Evolutionary conservation across 2,797 vertebrate genomes (phyloP).

Genomic region (Neosalanx taihuensis): DNA sequence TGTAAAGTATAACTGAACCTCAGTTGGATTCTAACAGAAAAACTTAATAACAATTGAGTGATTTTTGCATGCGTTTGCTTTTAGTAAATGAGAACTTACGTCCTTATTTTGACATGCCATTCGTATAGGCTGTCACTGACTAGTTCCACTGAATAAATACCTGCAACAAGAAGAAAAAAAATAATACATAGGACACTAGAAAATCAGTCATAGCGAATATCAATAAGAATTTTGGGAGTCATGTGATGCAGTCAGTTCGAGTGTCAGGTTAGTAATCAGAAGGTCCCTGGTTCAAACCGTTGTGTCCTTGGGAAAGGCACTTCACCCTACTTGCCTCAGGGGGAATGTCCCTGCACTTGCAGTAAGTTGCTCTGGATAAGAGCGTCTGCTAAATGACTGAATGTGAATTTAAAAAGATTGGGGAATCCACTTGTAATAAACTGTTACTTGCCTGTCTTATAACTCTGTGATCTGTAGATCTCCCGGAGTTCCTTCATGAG

Average conservation of each 20-base stretch:
- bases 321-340: too few relatives aligned
- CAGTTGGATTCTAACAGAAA: neutral
- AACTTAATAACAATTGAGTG: neutral
- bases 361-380: too few relatives aligned
- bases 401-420: neutral
- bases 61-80: too few relatives aligned
- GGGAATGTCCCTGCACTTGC: too few relatives aligned
- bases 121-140: constrained; percentile 98
- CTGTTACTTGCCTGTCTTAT: constrained; percentile 87
- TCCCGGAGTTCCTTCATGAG: constrained; percentile 99
- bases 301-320: too few relatives aligned
- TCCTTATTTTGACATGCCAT: constrained; percentile 97
- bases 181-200: neutral
- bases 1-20: constrained; percentile 45
- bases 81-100: constrained; percentile 77
- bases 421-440: neutral
- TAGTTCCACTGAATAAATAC: constrained; percentile 97
- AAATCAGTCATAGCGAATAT: neutral
- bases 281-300: too few relatives aligned
- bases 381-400: neutral
- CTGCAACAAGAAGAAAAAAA: constrained; percentile 61
- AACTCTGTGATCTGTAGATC: constrained; percentile 98
- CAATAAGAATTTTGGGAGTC: too few relatives aligned
- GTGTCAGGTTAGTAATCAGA: too few relatives aligned
- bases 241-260: too few relatives aligned